Conservation (phyloP, 2,888 invertebrate genomes). For the Rhopalosiphum nymphaeae region DNA sequence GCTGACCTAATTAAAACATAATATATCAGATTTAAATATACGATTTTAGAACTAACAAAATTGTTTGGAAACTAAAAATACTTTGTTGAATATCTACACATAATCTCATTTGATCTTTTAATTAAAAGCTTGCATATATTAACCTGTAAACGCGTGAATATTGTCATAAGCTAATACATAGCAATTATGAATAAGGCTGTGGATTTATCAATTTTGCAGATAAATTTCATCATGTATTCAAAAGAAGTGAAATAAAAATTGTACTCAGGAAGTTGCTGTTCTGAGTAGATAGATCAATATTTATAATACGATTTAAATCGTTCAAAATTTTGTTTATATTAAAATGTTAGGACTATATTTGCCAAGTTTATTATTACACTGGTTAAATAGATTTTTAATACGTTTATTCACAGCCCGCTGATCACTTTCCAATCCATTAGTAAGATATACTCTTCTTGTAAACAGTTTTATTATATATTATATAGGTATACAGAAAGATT, state of each 20-base stretch:
- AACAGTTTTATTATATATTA: not conserved
- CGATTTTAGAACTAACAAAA: not conserved
- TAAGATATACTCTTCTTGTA: not conserved
- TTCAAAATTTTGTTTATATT: not conserved
- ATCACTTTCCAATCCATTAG: not conserved
- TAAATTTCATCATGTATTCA: not conserved
- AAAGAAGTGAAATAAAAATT: not conserved
- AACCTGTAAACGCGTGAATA: not conserved
- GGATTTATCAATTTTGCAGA: not conserved
- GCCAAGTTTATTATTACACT: not conserved
- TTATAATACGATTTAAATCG: not conserved
- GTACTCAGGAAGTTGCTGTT: not conserved
- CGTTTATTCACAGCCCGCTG: not conserved
- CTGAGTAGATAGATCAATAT: not conserved
- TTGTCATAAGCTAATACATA: not conserved
- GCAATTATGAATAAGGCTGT: too few species aligned
- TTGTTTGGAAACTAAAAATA: not conserved
- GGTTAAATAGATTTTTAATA: not conserved
- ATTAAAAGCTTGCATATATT: not conserved
- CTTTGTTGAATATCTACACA: not conserved
- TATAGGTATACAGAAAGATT: not conserved
- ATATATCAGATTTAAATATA: not conserved
- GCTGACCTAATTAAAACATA: conserved; percentile 10
- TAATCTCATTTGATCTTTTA: not conserved
- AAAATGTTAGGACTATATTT: not conserved